Evolutionary conservation across 1,140 invertebrate genomes (phyloP), one percentile per base, ranked within the genome.

Genomic region (Apis cerana): DNA sequence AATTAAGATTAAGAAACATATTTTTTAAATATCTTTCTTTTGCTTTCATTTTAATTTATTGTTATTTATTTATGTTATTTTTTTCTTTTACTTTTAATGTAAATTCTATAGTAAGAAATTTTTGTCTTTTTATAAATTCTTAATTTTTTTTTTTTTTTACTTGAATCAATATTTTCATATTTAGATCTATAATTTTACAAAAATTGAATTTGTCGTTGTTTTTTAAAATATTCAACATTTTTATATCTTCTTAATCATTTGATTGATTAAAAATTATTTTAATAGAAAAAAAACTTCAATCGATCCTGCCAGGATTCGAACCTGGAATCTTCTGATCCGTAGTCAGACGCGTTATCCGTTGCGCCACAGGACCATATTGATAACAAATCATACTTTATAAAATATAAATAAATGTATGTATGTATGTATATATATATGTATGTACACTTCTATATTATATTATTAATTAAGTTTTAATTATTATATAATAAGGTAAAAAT

Each of bases 271-370:
- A 27, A 59, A 69, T 21, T 8, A 11, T 12, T 2, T 11, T 1
- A n/a, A 15, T 4, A 0, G 15, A 90, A 91, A 93, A 93, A 92
- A 92, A 92, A 85, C 77, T 84, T 12, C 1, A 76, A 1, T 33
- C 95, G 95, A 97, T 96, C 96, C 95, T 97, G 97, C 96, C 97
- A 97, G 97, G 97, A 97, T 97, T 97, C 97, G 97, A 97, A 97
- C 97, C 97, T 97, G 96, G 96, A 97, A 97, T 97, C 96, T 97
- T 97, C 96, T 97, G 97, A 97, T 97, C 97, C 97, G 96, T 97
- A 97, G 97, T 97, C 96, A 97, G 96, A 97, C 96, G 97, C 97
- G 97, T 97, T 97, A 97, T 97, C 97, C 97, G 95, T 97, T 97
- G 97, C 97, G 97, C 97, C 97, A 97, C 97, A 97, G 95, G 96